These are phyloP conservation scores for Geotrypetes seraphini DNA, from an alignment of 2,797 vertebrate genomes.

Conservation along the genomic window DNA sequence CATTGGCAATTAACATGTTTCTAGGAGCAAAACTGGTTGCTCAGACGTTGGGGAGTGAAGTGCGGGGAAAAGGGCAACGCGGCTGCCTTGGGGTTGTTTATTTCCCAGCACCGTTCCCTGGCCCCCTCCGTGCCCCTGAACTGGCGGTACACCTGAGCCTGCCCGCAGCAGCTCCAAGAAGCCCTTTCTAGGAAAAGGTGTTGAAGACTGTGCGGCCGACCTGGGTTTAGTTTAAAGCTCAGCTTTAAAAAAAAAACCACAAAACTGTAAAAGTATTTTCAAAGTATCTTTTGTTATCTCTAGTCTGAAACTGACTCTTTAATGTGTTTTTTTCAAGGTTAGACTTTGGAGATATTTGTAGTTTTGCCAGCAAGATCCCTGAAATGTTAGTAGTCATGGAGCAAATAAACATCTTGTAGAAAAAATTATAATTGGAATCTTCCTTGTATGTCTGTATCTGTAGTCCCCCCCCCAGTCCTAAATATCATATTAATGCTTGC, in stretches of 20 bases:
- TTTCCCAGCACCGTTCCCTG: conserved; percentile 49
- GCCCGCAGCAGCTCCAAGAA: too few relatives aligned
- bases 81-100: conserved; percentile 69
- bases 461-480: too few relatives aligned
- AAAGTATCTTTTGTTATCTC: conserved; percentile 35
- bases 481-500: too few relatives aligned
- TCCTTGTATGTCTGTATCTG: conserved; percentile 52
- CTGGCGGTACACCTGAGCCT: conserved; percentile 35
- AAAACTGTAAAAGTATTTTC: conserved; percentile 28
- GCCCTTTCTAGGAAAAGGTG: too few relatives aligned
- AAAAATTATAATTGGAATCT: conserved; percentile 64
- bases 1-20: conserved; percentile 92
- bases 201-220: too few relatives aligned
- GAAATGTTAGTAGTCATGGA: conserved; percentile 66
- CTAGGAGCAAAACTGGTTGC: conserved; percentile 84
- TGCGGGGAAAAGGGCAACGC: conserved; percentile 91
- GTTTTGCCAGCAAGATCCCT: conserved; percentile 63
- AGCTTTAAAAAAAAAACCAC: too few relatives aligned
- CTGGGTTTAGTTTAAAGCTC: too few relatives aligned
- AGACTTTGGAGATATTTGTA: conserved; percentile 55
- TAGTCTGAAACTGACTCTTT: conserved; percentile 47
- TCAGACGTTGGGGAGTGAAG: conserved; percentile 81
- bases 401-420: conserved; percentile 67
- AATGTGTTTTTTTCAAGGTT: conserved; percentile 58
- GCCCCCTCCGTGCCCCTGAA: conserved; percentile 10